A percentile compares a stretch with the other conserved stretches of the same genome.
Conservation (phyloP, 2,113 vertebrate species). For the Aldabrachelys gigantea region DNA sequence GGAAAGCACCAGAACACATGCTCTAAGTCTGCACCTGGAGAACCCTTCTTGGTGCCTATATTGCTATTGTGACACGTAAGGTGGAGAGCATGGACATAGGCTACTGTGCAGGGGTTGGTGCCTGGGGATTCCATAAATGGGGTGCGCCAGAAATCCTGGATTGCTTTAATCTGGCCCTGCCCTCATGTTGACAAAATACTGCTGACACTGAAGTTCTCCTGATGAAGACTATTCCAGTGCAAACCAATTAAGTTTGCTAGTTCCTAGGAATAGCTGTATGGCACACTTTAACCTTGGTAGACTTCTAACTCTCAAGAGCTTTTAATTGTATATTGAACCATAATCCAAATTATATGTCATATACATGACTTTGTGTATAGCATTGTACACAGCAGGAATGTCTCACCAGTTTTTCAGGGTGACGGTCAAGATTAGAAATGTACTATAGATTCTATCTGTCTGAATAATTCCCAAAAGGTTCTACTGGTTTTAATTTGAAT, state of each 20-base stretch:
- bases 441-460: neutral
- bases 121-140: neutral
- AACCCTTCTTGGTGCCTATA: neutral
- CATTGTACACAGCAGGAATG: neutral
- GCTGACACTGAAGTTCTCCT: neutral
- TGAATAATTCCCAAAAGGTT: neutral
- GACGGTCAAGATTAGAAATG: neutral
- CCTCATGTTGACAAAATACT: fast-evolving
- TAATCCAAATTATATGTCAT: neutral
- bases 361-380: neutral
- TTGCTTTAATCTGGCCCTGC: neutral
- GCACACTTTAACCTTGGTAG: neutral
- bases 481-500: neutral
- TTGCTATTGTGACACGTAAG: neutral
- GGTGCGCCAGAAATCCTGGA: fast-evolving
- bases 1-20: neutral
- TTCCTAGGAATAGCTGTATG: neutral
- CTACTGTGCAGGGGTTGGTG: fast-evolving
- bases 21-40: neutral
- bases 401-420: neutral
- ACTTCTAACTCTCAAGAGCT: neutral
- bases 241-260: neutral
- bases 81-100: neutral
- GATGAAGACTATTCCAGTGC: neutral
- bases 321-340: neutral